These are phyloP conservation scores for Pollenia griseotomentosa DNA, from an alignment of 2,888 invertebrate genomes.

Conservation along the genomic window DNA sequence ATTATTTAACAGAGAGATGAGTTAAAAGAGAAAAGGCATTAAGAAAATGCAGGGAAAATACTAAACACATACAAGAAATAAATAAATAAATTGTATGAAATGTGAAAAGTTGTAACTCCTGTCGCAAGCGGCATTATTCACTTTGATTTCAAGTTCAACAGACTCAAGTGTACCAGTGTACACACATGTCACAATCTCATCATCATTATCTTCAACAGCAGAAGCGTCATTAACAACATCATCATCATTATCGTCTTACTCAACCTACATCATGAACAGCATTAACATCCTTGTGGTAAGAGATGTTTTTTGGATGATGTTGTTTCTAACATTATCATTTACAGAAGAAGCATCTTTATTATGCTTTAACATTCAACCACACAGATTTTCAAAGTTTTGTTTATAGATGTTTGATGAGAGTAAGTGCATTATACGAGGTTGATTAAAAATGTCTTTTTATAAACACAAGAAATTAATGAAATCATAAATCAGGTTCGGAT, in stretches of 20 bases:
- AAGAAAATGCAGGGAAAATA: slow-evolving; percentile 45
- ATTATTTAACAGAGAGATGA: slow-evolving; percentile 68
- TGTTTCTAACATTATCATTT: slow-evolving; percentile 53
- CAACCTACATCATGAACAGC: slow-evolving; percentile 57
- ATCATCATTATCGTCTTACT: slow-evolving; percentile 34
- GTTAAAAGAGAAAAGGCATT: slow-evolving; percentile 26
- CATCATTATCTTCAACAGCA: slow-evolving; percentile 26
- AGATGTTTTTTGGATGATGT: slow-evolving; percentile 28
- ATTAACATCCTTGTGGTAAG: slow-evolving; percentile 38
- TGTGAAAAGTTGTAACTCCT: slow-evolving; percentile 70
- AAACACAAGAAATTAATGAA: neutral
- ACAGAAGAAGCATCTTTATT: slow-evolving; percentile 37
- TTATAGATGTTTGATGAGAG: slow-evolving; percentile 34
- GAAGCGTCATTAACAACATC: slow-evolving; percentile 23
- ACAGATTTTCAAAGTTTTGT: neutral
- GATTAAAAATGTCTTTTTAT: neutral
- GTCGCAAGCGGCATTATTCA: slow-evolving; percentile 72
- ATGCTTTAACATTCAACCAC: neutral
- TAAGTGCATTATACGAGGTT: slow-evolving; percentile 2
- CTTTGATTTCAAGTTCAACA: slow-evolving; percentile 74
- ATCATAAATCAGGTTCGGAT: too few species aligned
- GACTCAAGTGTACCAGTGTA: slow-evolving; percentile 69
- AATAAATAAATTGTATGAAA: slow-evolving; percentile 57
- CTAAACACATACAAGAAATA: slow-evolving; percentile 42
- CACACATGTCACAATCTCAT: slow-evolving; percentile 67